Conservation (phyloP, 2,113 vertebrate species). For the Dipodomys merriami region DNA sequence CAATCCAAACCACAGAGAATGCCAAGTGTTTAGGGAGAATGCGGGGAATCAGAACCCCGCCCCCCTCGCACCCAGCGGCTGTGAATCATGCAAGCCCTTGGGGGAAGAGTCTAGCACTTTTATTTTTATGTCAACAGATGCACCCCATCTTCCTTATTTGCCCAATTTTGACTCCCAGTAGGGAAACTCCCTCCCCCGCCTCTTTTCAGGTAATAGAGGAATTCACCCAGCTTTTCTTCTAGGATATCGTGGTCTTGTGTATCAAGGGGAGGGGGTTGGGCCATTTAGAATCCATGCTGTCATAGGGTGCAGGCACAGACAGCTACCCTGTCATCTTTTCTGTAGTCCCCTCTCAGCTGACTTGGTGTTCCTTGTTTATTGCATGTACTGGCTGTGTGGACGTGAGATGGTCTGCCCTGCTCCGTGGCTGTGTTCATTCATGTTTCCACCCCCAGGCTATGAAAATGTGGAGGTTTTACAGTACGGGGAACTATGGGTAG, state of each 20-base stretch:
- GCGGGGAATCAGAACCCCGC: neutral
- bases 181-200: neutral
- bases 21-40: neutral
- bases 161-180: neutral
- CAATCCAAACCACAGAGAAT: neutral
- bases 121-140: neutral
- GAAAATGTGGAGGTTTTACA: neutral
- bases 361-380: neutral
- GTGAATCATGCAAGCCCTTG: neutral
- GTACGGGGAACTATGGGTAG: neutral
- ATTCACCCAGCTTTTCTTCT: neutral
- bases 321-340: neutral
- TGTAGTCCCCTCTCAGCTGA: neutral
- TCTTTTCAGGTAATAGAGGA: neutral
- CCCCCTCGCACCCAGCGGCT: too few relatives aligned
- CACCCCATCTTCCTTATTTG: neutral
- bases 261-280: neutral
- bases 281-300: neutral
- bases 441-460: neutral
- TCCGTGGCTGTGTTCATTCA: neutral
- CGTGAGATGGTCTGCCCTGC: neutral
- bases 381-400: neutral
- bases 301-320: neutral
- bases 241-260: neutral
- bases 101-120: neutral